phyloP scores from a whole-genome alignment of 2,797 vertebrate species.

The Macroramphosus scolopax region DNA sequence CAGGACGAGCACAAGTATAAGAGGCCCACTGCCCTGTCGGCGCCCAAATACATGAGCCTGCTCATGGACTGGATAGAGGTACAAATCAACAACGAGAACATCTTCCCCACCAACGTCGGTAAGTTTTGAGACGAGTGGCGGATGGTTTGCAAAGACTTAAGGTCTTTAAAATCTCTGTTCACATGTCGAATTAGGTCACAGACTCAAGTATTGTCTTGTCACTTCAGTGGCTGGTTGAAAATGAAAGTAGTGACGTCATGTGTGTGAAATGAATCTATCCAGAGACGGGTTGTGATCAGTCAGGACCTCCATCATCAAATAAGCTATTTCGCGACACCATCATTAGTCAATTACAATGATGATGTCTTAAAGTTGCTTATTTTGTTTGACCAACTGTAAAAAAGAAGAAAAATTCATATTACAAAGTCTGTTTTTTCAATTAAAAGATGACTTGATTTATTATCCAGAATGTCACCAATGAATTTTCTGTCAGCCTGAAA shows the following conservation, averaged over 20 bases:
- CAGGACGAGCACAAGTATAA: conserved; percentile 91
- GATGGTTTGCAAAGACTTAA: conserved; percentile 1
- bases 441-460: not conserved
- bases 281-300: too few species aligned
- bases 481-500: not conserved
- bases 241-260: too few species aligned
- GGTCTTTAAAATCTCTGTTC: not conserved
- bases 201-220: too few species aligned
- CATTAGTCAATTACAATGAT: too few species aligned
- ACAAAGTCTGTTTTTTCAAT: too few species aligned
- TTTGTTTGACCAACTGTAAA: too few species aligned
- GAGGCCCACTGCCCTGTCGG: conserved; percentile 87
- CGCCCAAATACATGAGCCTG: conserved; percentile 93
- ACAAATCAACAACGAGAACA: conserved; percentile 94
- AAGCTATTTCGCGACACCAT: too few species aligned
- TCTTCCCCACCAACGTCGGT: conserved; percentile 94
- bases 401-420: too few species aligned
- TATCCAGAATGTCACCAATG: not conserved
- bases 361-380: too few species aligned
- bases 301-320: too few species aligned
- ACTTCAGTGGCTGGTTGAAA: too few species aligned
- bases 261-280: too few species aligned
- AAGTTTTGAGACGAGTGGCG: conserved; percentile 57
- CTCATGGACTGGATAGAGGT: conserved; percentile 98
- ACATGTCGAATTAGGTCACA: conserved; percentile 1